Base-by-base conservation (phyloP, 2,797 vertebrate genomes). In the Steatocranus sp. region DNA sequence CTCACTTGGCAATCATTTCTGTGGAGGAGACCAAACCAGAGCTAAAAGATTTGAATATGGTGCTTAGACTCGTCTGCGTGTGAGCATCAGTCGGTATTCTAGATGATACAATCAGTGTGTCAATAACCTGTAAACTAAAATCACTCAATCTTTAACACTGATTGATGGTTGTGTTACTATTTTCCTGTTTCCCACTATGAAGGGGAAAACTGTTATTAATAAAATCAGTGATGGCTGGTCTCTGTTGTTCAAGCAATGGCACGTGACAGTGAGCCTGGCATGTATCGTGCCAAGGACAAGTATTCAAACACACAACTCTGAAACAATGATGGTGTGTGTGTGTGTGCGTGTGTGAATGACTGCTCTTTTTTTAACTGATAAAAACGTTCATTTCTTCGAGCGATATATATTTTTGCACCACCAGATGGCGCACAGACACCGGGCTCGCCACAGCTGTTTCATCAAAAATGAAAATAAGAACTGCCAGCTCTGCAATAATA, bases 351-450 rank as follows among this genome's bases (percentile, higher is more conserved):
- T 56, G 54, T 11, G 54, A 56, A 1, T 68, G 20, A 4, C 36
- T 25, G 36, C 20, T 14, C 12, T 14, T 41, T 23, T 63, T 9
- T 6, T 10, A 38, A 38, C 18, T 36, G 58, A 5, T 14, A 20
- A 63, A 36, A 63, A 63, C 58, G 3, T 63, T 41, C 1, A 41
- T 41, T 23, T 41, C 7, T 66, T 66, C 3, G n/a, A 23, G 2
- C 3, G 14, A 23, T 18, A 14, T 61, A 11, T 58, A 32, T 36
- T 63, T 36, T 66, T 66, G n/a, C 32, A 27, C 88, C 93, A 84
- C 75, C 78, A 93, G 93, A 49, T 88, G 93, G 93, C 87, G 89
- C 83, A 18, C 54, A 76, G 11, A 56, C 25, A 20, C 20, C 2
- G 4, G 7, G 7, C 14, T 51, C 11, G 8, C 11, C 61, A 15